These are phyloP conservation scores for Podarcis raffonei DNA, from an alignment of 2,113 vertebrate species.

Conservation along the genomic window DNA sequence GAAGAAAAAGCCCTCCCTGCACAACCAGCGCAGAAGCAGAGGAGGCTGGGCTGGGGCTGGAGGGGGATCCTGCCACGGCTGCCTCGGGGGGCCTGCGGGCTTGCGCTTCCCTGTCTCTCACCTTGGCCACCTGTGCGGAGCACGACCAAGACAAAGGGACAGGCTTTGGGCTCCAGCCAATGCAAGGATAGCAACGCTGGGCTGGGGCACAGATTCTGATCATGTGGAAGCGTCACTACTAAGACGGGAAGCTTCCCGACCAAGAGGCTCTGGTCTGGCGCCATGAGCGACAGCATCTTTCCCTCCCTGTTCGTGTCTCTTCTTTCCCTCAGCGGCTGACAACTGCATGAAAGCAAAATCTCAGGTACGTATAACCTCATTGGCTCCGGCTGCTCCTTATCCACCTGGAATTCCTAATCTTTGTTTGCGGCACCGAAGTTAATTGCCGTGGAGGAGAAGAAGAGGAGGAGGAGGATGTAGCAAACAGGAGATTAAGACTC, in stretches of 20 bases:
- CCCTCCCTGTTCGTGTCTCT: neutral
- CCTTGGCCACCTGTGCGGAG: neutral
- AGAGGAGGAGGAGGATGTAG: neutral
- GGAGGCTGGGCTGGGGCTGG: neutral
- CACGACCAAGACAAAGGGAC: too few relatives aligned
- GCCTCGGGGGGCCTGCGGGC: too few relatives aligned
- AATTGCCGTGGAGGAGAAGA: conserved; percentile 11
- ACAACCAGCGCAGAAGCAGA: neutral
- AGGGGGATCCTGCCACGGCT: neutral
- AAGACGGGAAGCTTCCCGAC: neutral
- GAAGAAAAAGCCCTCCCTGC: neutral
- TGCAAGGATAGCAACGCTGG: too few relatives aligned
- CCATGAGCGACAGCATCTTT: neutral
- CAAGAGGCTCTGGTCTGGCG: neutral
- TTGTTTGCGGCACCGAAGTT: neutral
- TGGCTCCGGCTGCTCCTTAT: neutral
- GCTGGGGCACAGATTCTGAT: neutral
- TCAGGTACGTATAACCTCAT: neutral
- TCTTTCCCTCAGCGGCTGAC: neutral
- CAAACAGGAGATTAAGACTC: conserved; percentile 4
- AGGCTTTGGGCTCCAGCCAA: too few relatives aligned
- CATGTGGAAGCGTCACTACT: neutral
- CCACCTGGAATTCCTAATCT: neutral
- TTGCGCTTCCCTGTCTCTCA: neutral
- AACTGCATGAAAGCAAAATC: neutral